phyloP scores from a whole-genome alignment of 1,140 invertebrate genomes.

The Magallana gigas region DNA sequence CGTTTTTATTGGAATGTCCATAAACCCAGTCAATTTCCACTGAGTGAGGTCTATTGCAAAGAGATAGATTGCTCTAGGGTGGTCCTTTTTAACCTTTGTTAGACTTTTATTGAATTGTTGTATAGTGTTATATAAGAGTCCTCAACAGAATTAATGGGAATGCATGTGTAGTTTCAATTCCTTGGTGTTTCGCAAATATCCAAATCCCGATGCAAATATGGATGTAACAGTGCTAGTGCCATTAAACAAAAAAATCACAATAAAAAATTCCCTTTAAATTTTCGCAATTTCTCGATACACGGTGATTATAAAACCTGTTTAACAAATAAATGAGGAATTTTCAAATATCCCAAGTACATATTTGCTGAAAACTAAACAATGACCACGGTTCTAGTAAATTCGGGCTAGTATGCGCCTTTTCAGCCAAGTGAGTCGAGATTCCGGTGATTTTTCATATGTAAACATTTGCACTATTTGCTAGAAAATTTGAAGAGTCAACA shows the following conservation, averaged over 20 bases:
- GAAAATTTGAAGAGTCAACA: constrained; percentile 29
- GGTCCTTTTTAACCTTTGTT: too few species aligned
- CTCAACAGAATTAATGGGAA: too few species aligned
- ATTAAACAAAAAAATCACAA: constrained; percentile 1
- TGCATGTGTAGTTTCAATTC: too few species aligned
- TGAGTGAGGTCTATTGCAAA: too few species aligned
- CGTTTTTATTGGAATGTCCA: too few species aligned
- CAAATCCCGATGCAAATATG: neutral
- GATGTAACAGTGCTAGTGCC: neutral
- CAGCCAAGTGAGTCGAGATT: constrained; percentile 21
- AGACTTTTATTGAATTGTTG: too few species aligned
- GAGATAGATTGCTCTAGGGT: too few species aligned
- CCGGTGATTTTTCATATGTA: neutral
- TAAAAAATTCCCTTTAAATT: neutral
- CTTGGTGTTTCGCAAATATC: neutral
- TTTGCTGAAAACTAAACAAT: constrained; percentile 16
- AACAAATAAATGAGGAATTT: constrained; percentile 9
- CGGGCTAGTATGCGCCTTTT: constrained; percentile 3
- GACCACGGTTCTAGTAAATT: constrained; percentile 27
- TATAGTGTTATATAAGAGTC: too few species aligned
- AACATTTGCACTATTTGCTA: constrained; percentile 12
- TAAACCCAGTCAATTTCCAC: too few species aligned
- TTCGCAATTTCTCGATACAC: neutral
- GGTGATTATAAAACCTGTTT: constrained; percentile 5
- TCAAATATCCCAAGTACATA: constrained; percentile 16